Evolutionary conservation across 1,140 invertebrate genomes (phyloP), one percentile per base, ranked within the genome.

Genomic region (Hetaerina americana): DNA sequence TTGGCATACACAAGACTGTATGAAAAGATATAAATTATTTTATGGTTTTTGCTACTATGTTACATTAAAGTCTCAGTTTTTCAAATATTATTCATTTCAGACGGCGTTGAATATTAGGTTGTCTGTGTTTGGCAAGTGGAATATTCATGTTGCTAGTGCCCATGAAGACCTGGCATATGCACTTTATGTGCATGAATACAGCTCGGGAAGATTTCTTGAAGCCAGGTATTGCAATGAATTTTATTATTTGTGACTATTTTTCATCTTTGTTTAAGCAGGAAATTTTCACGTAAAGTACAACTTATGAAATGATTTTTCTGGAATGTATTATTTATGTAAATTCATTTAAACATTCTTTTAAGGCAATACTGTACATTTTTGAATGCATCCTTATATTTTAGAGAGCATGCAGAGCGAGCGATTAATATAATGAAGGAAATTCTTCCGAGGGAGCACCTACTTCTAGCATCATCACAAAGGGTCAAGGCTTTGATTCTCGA

Each of bases 81-180:
- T n/a, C n/a, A n/a, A n/a, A n/a, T n/a, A n/a, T 27, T 66, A 68
- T 72, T 73, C 73, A 28, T 78, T 79, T 0, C 77, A 93, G 88
- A 88, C 88, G 77, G 93, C 93, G 0, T 78, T 95, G 74, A 82
- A 86, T 29, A 89, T 92, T 66, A 86, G 92, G 71, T 86, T 87
- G 77, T 79, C 82, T 71, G 87, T 95, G 77, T 96, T 95, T 84
- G 91, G 92, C 12, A 88, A 88, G 75, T 87, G 87, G 78, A 96
- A 94, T 83, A 86, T 96, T 71, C 88, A 91, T 78, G 90, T 96
- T 70, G 94, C 94, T 0, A 86, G 91, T 27, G 91, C 90, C 27
- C 89, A 94, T 80, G 94, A 96, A 82, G 94, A 96, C 82, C 82
- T 96, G 15, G 93, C 93, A 0, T 97, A 96, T 82, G 93, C 93